phyloP scores from a whole-genome alignment of 2,797 vertebrate species.

The Phalloptychus januarius region DNA sequence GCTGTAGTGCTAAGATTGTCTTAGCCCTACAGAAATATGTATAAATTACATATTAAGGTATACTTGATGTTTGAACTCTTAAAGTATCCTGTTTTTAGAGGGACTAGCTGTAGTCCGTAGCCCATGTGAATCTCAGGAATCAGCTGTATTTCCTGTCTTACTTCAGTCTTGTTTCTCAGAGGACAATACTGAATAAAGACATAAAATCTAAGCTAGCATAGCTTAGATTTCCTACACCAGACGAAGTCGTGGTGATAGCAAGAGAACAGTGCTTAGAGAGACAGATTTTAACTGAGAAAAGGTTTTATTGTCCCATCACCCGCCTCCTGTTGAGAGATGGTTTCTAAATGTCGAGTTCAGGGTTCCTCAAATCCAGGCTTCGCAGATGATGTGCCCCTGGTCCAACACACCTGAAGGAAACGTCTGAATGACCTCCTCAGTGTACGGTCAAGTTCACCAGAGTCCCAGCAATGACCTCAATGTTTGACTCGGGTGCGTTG shows the following conservation, averaged over 20 bases:
- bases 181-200: no score
- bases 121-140: not conserved
- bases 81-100: not conserved
- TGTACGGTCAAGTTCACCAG: not conserved
- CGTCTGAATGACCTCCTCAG: not conserved
- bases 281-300: not conserved
- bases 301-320: not conserved
- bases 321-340: constrained; percentile 11
- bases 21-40: no score
- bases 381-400: not conserved
- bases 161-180: not conserved
- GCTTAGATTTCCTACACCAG: not conserved
- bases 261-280: not conserved
- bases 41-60: not conserved
- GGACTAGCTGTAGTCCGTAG: not conserved
- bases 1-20: not conserved
- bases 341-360: not conserved
- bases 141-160: not conserved
- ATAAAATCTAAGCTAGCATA: no score
- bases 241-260: not conserved
- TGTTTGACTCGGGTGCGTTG: not conserved
- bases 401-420: not conserved
- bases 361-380: not conserved
- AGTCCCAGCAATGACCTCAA: not conserved
- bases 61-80: not conserved